Evolutionary conservation across 1,140 invertebrate species (phyloP), one percentile per base, ranked within the genome.

Genomic region (Lysiphlebus fabarum): DNA sequence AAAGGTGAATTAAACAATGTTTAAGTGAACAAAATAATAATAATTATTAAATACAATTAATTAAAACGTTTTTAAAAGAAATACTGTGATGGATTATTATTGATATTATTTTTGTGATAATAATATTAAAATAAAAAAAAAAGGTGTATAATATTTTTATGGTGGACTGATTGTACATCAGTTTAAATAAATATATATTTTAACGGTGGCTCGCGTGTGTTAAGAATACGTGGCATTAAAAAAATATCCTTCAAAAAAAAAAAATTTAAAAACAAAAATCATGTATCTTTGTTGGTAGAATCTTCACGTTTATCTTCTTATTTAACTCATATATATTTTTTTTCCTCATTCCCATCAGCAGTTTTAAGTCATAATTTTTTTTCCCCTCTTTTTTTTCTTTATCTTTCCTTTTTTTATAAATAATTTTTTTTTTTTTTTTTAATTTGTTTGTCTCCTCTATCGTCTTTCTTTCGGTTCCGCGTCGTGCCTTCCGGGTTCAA

Each of bases 221-320:
- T n/a, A 37, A 48, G 38, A 40, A 51, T 64, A 64, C 63, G 63
- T 64, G 63, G 63, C 63, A 59, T 17, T 17, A 17, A 17, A 17
- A 17, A 17, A 17, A 17, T 17, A 17, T 17, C 17, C 17, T 17
- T 3, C 1, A 17, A 1, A 17, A 1, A 17, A 17, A 1, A 3
- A 17, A 17, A 17, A 17, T 17, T 17, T 17, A 17, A 17, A 17
- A 17, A 17, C 17, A n/a, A 42, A 48, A 42, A 59, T 59, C 26
- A 59, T 41, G 37, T 45, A 42, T 34, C 26, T 53, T 36, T 6
- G 26, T 45, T 45, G 17, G 17, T 17, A 17, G 17, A 17, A 17
- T 17, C 17, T 17, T 17, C 17, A 17, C 17, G 17, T 17, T 17
- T 17, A 1, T 17, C 17, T 17, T 17, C 17, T 17, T 17, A 17